Conservation (phyloP, 2,113 vertebrate species). For the Gymnocephalus cernua region DNA sequence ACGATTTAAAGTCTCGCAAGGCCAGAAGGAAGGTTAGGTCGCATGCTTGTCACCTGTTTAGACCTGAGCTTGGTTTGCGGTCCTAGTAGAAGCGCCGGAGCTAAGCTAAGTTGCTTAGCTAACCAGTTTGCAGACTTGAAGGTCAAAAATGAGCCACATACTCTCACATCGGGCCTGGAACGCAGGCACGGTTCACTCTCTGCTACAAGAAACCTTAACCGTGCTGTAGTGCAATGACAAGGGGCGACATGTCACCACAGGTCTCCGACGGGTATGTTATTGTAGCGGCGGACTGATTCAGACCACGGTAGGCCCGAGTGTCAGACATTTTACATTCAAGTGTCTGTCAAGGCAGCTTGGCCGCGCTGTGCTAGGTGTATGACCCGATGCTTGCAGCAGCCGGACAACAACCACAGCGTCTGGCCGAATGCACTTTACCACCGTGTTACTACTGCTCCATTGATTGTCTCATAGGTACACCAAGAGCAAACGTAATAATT, state of each 20-base stretch:
- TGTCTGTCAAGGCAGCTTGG: constrained; percentile 2
- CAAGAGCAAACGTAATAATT: too few species aligned
- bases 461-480: too few species aligned
- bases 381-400: neutral
- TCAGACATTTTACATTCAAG: constrained; percentile 72
- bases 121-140: constrained; percentile 68
- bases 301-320: constrained; percentile 36
- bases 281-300: neutral
- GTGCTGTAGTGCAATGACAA: neutral
- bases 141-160: constrained; percentile 68
- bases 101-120: constrained; percentile 66
- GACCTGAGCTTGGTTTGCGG: neutral
- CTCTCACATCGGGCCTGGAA: neutral
- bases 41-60: neutral
- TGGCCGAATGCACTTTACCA: accelerated
- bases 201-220: too few species aligned
- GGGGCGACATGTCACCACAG: neutral
- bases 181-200: neutral
- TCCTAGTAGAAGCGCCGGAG: constrained; percentile 1
- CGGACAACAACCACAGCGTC: neutral
- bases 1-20: accelerated
- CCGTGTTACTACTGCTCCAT: accelerated
- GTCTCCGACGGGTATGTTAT: neutral
- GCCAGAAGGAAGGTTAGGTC: neutral
- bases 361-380: neutral